Conservation (phyloP, 1,140 invertebrate genomes). For the Euura saliciscinereae region DNA sequence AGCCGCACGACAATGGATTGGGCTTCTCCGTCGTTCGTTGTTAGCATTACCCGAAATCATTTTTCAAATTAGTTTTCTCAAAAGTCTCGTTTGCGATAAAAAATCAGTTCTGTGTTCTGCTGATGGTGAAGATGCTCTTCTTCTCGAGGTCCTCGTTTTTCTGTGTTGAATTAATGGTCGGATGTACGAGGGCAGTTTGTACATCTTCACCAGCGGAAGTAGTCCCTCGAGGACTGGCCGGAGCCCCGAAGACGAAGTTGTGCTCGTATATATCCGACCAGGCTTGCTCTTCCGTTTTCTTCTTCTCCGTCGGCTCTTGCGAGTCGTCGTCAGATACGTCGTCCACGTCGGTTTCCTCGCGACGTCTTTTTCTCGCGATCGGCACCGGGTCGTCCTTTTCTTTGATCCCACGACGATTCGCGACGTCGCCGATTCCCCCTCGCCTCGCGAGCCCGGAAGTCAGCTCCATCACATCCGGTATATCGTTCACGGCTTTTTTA, state of each 20-base stretch:
- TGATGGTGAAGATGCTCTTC: neutral
- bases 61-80: too few species aligned
- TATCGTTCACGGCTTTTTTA: too few species aligned
- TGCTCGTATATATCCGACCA: neutral
- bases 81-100: too few species aligned
- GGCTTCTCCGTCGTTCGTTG: too few species aligned
- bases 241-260: slow-evolving; percentile 4
- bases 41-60: too few species aligned
- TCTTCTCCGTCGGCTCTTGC: neutral
- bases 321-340: neutral
- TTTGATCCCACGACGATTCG: too few species aligned
- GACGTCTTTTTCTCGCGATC: neutral
- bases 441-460: too few species aligned
- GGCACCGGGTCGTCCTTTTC: neutral
- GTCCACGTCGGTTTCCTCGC: neutral
- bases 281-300: neutral
- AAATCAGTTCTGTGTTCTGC: neutral
- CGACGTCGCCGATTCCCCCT: too few species aligned
- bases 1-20: too few species aligned
- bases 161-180: neutral
- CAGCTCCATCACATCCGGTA: too few species aligned
- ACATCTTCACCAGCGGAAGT: neutral
- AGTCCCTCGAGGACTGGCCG: neutral
- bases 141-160: neutral
- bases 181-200: neutral